Base-by-base conservation (phyloP, 1,140 invertebrate species). In the Colletes latitarsis region DNA sequence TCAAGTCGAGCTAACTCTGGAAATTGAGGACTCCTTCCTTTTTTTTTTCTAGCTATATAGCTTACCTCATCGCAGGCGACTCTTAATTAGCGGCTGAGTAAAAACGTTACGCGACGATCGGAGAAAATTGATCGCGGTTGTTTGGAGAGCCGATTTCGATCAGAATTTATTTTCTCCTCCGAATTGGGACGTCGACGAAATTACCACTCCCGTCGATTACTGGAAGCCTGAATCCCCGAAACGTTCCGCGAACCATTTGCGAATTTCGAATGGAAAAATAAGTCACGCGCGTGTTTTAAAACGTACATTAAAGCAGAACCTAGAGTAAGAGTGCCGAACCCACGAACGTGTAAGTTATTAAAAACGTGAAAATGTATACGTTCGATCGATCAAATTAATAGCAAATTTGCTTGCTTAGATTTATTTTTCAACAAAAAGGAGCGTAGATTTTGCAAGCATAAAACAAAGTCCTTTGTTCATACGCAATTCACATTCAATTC, bases 81-180 rank as follows among this genome's bases (percentile, higher is more conserved):
- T 41, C 46, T 53, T 66, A 75, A 75, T 66, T 75, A 53, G 15
- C 4, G 21, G 6, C 14, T 39, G 46, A 74, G 63, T 21, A 21
- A 66, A 67, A 67, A 67, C 21, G 14, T 19, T 39, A 19, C 17
- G n/a, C 72, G 30, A 52, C 21, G 52, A 17, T 4, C 21, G 14
- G 9, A 15, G 46, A 1, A 10, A 64, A 74, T 74, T 53, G 46
- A 64, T 64, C 60, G 46, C 17, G 15, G 17, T 43, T 30, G 72
- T 64, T 39, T 19, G 17, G 2, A 14, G 8, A n/a, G 46, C 6
- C 30, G 15, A 41, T 70, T 15, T 14, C 12, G 19, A 49, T 46
- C 15, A 6, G 19, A 74, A 49, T 60, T 63, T 53, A 14, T 15
- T 6, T 14, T 4, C 10, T 21, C 43, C 8, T 19, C n/a, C 17